Base-by-base conservation (phyloP, 2,113 vertebrate genomes). In the Scophthalmus maximus region DNA sequence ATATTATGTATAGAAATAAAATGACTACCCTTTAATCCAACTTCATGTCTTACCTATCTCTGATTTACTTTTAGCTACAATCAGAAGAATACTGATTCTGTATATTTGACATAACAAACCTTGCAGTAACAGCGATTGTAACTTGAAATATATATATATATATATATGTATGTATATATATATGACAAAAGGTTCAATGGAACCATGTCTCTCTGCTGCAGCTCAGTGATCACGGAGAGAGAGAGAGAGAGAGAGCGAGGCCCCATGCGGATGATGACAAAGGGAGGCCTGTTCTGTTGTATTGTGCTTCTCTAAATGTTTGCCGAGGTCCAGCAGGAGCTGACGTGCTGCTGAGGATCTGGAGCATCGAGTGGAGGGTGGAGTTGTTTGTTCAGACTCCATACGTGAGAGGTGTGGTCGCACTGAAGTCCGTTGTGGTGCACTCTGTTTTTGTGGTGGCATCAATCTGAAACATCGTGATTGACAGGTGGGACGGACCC, bases 241-340 rank as follows among this genome's bases (percentile, higher is more conserved):
- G 63, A 20, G 51, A 26, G 34, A 73, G 49, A 55, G 68, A 51
- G 63, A 20, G 61, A 56, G 55, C 9, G 87, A 90, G 87, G 87
- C 85, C 87, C 73, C 76, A 7, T 25, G 32, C 17, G 50, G 44
- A 26, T 44, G 68, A 61, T 73, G 81, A 92, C 90, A 92, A 92
- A 91, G 88, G 52, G 61, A 68, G 3, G 75, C 38, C 79, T 92
- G 89, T 92, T 89, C 80, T 82, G 77, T 69, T 73, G 57, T 59
- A n/a, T 65, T 71, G 76, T 57, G 73, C 64, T 69, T 58, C 66
- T 70, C 55, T 82, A 75, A 82, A 81, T 59, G 74, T 82, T 81
- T 78, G 69, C 8, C 78, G 77, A 85, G 79, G 58, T 73, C 55
- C 73, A 52, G 36, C 60, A 72, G 25, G 65, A 81, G 56, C 27